A percentile compares a stretch with the other conserved stretches of the same genome.
Evolutionary conservation across 2,888 invertebrate genomes (phyloP).

Genomic region (Parnassius orleans): DNA sequence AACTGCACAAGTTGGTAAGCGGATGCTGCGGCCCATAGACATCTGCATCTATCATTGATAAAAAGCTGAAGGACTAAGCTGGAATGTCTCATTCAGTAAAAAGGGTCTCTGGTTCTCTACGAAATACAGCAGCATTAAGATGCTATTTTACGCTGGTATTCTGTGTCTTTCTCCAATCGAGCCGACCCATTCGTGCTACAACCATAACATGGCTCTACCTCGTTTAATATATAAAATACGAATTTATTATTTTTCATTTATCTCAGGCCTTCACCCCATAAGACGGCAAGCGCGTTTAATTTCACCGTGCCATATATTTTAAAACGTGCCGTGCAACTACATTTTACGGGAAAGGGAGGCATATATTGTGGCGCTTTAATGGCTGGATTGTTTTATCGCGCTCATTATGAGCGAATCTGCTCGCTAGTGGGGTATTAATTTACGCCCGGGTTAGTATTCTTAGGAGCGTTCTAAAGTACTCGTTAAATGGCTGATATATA

Average conservation of each 20-base stretch:
- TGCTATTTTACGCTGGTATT: too few relatives aligned
- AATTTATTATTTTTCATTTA: constrained; percentile 31
- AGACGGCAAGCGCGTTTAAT: constrained; percentile 48
- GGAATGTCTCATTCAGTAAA: not conserved
- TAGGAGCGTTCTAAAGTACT: constrained; percentile 17
- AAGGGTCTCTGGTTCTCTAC: too few relatives aligned
- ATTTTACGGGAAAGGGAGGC: constrained; percentile 54
- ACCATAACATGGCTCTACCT: not conserved
- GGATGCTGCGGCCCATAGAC: too few relatives aligned
- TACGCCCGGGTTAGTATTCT: constrained; percentile 38
- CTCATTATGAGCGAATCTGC: constrained; percentile 65
- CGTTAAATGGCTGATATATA: constrained; percentile 13
- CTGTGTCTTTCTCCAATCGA: too few relatives aligned
- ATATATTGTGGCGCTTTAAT: constrained; percentile 60
- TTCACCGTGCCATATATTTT: constrained; percentile 56
- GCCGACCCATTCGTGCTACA: too few relatives aligned
- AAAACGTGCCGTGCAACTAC: constrained; percentile 50
- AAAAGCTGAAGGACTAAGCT: too few relatives aligned
- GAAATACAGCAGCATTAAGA: too few relatives aligned
- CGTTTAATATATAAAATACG: not conserved
- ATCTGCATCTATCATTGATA: too few relatives aligned
- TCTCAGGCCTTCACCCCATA: constrained; percentile 30
- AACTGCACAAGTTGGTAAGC: too few relatives aligned
- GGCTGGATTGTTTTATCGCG: constrained; percentile 69
- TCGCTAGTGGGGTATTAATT: constrained; percentile 52